Evolutionary conservation across 2,797 vertebrate species (phyloP), one percentile per base, ranked within the genome.

Genomic region (Sebastes itinus): DNA sequence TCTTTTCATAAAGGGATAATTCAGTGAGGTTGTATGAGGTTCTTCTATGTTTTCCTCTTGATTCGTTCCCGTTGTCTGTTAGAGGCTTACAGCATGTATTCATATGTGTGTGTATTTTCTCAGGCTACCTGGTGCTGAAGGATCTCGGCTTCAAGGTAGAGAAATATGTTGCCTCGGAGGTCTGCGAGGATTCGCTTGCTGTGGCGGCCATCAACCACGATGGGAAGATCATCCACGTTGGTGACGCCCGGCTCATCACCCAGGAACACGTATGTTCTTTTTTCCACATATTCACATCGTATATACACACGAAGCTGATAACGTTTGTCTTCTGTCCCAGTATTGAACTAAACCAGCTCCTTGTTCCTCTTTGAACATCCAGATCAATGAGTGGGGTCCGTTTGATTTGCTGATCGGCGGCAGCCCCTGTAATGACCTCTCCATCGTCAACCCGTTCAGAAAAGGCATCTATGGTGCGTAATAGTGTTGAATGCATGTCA

Each of bases 351-450:
- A 69, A 63, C 5, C 55, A 7, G 5, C 14, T 27, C 20, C 6
- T 25, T 33, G 35, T 30, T 18, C 9, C 7, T 72, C 12, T 77
- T 30, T 49, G 2, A 3, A 12, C 0, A 18, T 90, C 3, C 79
- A 99, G 98, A 90, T 99, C 3, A 81, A 97, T 9, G 85, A 96
- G 66, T 99, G 97, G 97, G 98, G 98, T 2, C 98, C 98, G 0
- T 98, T 99, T 78, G 98, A 99, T 85, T 71, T 99, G 91, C 95
- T 99, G 92, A 98, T 99, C 0, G 98, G 98, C 2, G 98, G 98
- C 28, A 98, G 96, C 81, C 97, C 98, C 11, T 98, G 97, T 46
- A 98, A 98, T 0, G 97, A 99, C 22, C 95, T 98, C 14, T 97
- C 97, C 42, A 96, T 97, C 9, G 97, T 98, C 78, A 99, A 96